Percentiles rank a stretch among this genome's conserved stretches.
Conservation (phyloP, 2,797 vertebrate genomes). For the Ctenosaura bakeri region DNA sequence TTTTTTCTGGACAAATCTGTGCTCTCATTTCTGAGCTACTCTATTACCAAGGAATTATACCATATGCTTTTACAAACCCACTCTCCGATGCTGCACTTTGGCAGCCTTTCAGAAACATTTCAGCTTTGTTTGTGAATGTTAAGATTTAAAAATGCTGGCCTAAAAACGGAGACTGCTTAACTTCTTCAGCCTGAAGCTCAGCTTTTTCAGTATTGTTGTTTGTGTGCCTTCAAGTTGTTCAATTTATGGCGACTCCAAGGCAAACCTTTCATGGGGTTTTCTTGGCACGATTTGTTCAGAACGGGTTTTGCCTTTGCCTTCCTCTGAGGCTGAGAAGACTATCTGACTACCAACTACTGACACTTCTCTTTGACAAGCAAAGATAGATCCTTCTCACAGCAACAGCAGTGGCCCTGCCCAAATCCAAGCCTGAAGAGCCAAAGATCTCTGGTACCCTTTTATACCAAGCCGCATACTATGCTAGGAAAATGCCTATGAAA, state of each 20-base stretch:
- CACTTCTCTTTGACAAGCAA: neutral
- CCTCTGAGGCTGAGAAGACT: no score
- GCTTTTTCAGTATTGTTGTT: no score
- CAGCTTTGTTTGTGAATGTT: neutral
- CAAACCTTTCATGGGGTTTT: no score
- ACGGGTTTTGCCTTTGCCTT: no score
- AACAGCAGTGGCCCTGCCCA: neutral
- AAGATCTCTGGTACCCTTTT: no score
- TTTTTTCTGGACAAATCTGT: neutral
- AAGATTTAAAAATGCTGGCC: neutral
- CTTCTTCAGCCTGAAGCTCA: no score
- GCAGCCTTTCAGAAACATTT: neutral
- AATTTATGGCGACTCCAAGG: no score
- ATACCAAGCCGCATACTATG: neutral
- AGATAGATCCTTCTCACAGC: neutral
- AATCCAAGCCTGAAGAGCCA: neutral
- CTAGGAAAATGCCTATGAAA: neutral
- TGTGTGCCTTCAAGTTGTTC: no score
- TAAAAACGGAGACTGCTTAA: no score
- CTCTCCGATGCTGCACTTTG: neutral
- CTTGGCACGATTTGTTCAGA: no score
- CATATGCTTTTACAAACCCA: slow-evolving; percentile 7
- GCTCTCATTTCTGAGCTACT: neutral
- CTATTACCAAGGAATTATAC: neutral
- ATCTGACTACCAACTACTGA: neutral